A percentile compares a stretch with the other conserved stretches of the same genome.
Conservation (phyloP, 2,888 invertebrate genomes). For the Ptychoptera albimana region DNA sequence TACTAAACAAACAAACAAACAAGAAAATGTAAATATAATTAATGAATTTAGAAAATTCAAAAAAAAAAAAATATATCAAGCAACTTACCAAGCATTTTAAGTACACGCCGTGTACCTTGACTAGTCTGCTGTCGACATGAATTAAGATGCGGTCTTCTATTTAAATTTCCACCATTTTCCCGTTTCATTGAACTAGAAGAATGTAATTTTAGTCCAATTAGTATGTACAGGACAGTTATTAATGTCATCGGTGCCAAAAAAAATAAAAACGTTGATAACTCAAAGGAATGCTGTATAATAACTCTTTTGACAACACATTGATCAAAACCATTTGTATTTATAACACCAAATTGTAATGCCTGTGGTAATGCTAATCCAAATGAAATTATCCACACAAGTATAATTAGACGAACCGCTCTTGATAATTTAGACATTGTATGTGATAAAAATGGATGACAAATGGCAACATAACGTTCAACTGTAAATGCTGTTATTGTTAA, state of each 20-base stretch:
- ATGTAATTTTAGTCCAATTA: conserved; percentile 54
- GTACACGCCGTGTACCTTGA: conserved; percentile 28
- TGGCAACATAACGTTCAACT: conserved; percentile 51
- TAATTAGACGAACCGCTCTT: conserved; percentile 60
- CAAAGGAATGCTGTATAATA: conserved; percentile 36
- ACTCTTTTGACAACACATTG: conserved; percentile 24
- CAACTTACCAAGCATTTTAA: conserved; percentile 43
- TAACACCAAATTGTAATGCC: conserved; percentile 60
- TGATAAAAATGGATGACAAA: conserved; percentile 44
- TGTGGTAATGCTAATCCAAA: conserved; percentile 59
- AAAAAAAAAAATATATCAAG: too few species aligned
- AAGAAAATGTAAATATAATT: too few species aligned
- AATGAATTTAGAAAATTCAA: too few species aligned
- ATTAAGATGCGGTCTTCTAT: conserved; percentile 9
- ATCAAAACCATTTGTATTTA: conserved; percentile 18
- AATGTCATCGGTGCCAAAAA: conserved; percentile 80
- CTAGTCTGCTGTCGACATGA: conserved; percentile 6
- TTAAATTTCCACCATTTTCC: conserved; percentile 17
- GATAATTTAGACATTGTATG: conserved; percentile 73
- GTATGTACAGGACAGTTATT: conserved; percentile 64
- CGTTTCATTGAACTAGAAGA: conserved; percentile 34
- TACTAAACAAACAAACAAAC: too few species aligned
- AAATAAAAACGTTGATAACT: conserved; percentile 53
- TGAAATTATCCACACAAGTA: conserved; percentile 63
- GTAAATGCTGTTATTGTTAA: conserved; percentile 73